Evolutionary conservation across 1,140 invertebrate genomes (phyloP).

Genomic region (Trichonephila clavipes): DNA sequence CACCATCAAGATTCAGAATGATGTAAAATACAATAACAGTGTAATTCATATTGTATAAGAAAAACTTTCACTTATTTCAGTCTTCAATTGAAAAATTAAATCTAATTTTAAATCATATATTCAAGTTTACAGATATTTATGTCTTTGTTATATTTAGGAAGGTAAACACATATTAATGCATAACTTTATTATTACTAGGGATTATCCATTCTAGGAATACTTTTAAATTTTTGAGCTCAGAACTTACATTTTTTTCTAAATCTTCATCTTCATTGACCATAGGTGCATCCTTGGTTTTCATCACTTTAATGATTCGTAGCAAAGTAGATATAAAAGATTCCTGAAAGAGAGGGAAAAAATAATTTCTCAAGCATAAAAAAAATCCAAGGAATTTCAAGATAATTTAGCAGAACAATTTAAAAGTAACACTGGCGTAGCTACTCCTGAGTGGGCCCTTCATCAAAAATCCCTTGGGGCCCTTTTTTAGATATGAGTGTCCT

Average conservation of each 20-base stretch:
- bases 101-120: too few species aligned
- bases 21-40: too few species aligned
- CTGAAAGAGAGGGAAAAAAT: slow-evolving; percentile 80
- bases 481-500: too few species aligned
- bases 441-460: too few species aligned
- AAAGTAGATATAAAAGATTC: slow-evolving; percentile 96
- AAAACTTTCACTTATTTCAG: too few species aligned
- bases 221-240: slow-evolving; percentile 83
- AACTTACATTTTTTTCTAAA: slow-evolving; percentile 31
- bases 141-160: neutral
- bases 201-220: slow-evolving; percentile 93
- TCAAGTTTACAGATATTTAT: too few species aligned
- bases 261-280: slow-evolving; percentile 57
- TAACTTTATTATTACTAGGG: slow-evolving; percentile 88
- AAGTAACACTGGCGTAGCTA: neutral
- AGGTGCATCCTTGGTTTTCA: slow-evolving; percentile 86
- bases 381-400: neutral
- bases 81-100: too few species aligned
- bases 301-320: slow-evolving; percentile 95
- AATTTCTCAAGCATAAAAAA: neutral
- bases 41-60: too few species aligned
- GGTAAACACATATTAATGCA: neutral
- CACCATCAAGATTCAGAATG: too few species aligned
- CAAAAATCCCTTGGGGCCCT: too few species aligned
- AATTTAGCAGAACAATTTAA: neutral